Base-by-base conservation (phyloP, 1,140 invertebrate genomes). In the Temnothorax curvispinosus region DNA sequence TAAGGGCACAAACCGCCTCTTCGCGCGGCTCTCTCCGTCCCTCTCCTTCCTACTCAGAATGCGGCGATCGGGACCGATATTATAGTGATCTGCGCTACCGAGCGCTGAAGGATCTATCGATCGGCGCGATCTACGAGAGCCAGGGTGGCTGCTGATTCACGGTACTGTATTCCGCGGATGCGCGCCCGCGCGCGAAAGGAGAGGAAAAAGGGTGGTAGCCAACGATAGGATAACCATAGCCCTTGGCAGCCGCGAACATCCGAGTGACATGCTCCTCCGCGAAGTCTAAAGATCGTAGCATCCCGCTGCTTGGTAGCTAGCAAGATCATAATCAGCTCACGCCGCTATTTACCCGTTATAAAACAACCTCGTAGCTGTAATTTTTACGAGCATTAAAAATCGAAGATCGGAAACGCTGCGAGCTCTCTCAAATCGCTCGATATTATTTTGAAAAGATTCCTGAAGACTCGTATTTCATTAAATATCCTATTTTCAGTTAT, bases 181-280 rank as follows among this genome's bases (percentile, higher is more conserved):
- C 85, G 84, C 54, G 84, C 38, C 52, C 86, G 47, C 77, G 64
- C 64, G 50, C 65, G 50, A 89, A 88, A 86, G 41, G 76, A 87
- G 35, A 71, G 86, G 62, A 50, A 54, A 50, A 54, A 67, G 38
- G 67, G 64, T 72, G 60, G 65, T 89, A 85, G 76, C 85, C 86
- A 82, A 89, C 90, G 91, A 91, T 88, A 89, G 91, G 91, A 91
- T 92, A 92, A 92, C 91, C 88, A 92, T 92, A 92, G 91, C 87
- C 88, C 88, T 90, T 91, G 91, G 88, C 90, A 92, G 88, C 88
- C 87, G 90, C 90, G 87, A 92, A 92, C 91, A 92, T 87, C 88
- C 81, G 81, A 92, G 90, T 92, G 91, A 92, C 91, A 92, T 91
- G 90, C 90, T 91, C 91, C 88, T 85, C 75, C 87, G 84, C 77